Evolutionary conservation across 2,113 vertebrate genomes (phyloP).

Genomic region (Galbula dea): DNA sequence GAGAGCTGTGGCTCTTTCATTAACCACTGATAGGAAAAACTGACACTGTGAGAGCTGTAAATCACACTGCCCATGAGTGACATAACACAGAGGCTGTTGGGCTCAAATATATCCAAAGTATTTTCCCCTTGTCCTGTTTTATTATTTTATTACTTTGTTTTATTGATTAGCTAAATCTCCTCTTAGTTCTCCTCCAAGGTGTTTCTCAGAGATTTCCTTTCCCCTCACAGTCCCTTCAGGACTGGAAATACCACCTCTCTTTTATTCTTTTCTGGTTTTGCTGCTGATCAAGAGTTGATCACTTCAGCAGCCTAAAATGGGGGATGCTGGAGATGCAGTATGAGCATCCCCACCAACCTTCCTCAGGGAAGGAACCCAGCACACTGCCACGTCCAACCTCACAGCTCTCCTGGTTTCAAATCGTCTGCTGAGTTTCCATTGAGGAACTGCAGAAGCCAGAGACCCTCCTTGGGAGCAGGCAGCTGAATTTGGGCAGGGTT

Average conservation of each 20-base stretch:
- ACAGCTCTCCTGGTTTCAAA: not conserved
- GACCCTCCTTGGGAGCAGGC: not conserved
- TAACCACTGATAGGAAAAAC: conserved; percentile 62
- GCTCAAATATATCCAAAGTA: conserved; percentile 30
- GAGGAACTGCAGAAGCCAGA: rapidly evolving
- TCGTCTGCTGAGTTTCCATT: not conserved
- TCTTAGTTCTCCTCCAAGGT: too few relatives aligned
- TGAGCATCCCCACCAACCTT: not conserved
- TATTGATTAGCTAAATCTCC: too few relatives aligned
- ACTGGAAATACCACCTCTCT: not conserved
- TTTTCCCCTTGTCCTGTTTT: conserved; percentile 44
- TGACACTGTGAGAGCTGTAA: conserved; percentile 33
- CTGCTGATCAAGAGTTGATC: not conserved
- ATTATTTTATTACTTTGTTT: too few relatives aligned
- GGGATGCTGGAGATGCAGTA: not conserved
- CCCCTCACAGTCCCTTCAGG: not conserved
- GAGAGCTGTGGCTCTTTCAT: conserved; percentile 50
- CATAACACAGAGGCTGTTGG: not conserved
- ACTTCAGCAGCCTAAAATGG: not conserved
- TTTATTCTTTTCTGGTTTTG: not conserved
- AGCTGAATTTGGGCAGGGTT: not conserved
- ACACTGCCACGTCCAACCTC: not conserved
- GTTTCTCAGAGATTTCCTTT: not conserved
- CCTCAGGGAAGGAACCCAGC: not conserved
- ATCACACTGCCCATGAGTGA: conserved; percentile 40